Percentiles rank a stretch among this genome's conserved stretches.
Evolutionary conservation across 2,113 vertebrate genomes (phyloP).

Genomic region (Neofelis nebulosa): DNA sequence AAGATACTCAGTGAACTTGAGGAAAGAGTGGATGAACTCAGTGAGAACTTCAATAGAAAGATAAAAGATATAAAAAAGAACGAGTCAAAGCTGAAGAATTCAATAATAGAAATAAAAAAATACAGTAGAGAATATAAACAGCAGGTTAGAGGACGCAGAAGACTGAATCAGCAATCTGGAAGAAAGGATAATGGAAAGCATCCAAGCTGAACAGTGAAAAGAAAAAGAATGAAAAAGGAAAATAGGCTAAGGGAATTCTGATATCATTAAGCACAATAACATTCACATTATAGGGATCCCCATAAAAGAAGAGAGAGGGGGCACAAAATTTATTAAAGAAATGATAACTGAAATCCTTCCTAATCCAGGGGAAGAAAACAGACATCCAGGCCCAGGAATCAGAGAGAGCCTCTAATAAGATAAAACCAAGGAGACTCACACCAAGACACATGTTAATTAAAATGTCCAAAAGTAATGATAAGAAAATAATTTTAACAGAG

Average conservation of each 20-base stretch:
- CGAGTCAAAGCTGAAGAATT: too few relatives aligned
- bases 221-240: not conserved
- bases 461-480: not conserved
- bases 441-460: not conserved
- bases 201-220: not conserved
- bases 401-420: not conserved
- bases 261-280: too few relatives aligned
- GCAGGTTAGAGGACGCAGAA: not conserved
- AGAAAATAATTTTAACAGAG: not conserved
- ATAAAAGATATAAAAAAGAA: too few relatives aligned
- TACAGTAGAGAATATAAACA: not conserved
- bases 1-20: too few relatives aligned
- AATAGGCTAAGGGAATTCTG: not conserved
- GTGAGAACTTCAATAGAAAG: too few relatives aligned
- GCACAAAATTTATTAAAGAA: not conserved
- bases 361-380: not conserved
- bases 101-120: too few relatives aligned
- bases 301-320: not conserved
- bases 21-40: too few relatives aligned
- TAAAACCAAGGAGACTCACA: not conserved
- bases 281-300: too few relatives aligned
- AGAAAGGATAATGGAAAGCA: not conserved
- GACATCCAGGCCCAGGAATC: not conserved
- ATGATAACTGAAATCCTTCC: not conserved
- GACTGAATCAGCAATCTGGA: not conserved